These are phyloP conservation scores for Ceratina japonica DNA, from an alignment of 1,140 invertebrate species.

Conservation along the genomic window DNA sequence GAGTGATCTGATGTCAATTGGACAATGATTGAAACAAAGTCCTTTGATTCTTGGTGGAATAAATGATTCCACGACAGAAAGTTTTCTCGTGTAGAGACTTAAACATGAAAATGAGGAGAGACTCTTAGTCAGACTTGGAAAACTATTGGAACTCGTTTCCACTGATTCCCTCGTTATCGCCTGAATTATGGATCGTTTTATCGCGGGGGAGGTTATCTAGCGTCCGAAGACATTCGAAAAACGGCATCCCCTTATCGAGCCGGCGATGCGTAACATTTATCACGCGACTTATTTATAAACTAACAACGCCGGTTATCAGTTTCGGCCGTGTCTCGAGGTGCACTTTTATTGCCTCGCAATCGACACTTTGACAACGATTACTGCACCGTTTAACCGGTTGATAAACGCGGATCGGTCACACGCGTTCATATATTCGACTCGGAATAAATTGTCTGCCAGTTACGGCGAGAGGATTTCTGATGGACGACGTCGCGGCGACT, in stretches of 20 bases:
- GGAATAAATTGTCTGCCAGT: background rate
- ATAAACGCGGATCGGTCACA: too few relatives aligned
- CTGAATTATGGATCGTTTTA: background rate
- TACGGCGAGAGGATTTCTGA: background rate
- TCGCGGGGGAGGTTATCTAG: conserved; percentile 5
- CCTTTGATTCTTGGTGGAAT: too few relatives aligned
- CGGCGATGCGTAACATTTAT: conserved; percentile 20
- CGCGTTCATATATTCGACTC: too few relatives aligned
- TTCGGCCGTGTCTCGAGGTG: conserved; percentile 8
- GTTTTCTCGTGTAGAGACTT: too few relatives aligned
- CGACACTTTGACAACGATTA: too few relatives aligned
- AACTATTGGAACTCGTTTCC: background rate
- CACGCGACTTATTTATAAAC: conserved; percentile 26
- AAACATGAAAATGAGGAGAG: too few relatives aligned
- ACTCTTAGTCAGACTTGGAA: background rate
- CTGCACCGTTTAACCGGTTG: too few relatives aligned
- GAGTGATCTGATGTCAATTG: too few relatives aligned
- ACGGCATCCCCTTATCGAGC: too few relatives aligned
- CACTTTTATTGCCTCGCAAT: background rate
- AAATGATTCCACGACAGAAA: too few relatives aligned
- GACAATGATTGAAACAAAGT: too few relatives aligned
- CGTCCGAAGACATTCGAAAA: background rate
- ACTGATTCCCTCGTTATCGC: background rate
- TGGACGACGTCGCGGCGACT: background rate
- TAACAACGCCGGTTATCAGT: conserved; percentile 35